Evolutionary conservation across 2,888 invertebrate species (phyloP).

Genomic region (Synanthedon andrenaeformis): DNA sequence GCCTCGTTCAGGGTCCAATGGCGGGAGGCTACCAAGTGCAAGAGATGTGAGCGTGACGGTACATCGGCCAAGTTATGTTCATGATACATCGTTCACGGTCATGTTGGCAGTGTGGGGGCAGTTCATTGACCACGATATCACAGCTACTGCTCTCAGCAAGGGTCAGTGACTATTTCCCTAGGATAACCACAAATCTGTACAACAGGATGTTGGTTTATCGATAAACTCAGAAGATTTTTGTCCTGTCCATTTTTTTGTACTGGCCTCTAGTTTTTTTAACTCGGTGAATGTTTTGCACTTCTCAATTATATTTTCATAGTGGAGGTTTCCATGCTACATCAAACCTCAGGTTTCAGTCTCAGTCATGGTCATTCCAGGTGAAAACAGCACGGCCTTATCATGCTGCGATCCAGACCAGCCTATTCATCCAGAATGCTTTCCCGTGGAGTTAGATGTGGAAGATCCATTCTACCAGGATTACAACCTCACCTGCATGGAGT

Average conservation of each 20-base stretch:
- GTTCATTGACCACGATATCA: conserved; percentile 89
- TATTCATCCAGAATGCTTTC: conserved; percentile 83
- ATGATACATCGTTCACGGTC: conserved; percentile 81
- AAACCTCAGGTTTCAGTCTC: too few species aligned
- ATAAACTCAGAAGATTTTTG: too few species aligned
- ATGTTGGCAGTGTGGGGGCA: conserved; percentile 92
- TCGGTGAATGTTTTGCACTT: too few species aligned
- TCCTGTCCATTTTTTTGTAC: too few species aligned
- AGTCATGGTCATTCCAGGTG: conserved; percentile 32
- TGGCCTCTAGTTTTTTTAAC: too few species aligned
- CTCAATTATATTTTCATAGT: too few species aligned
- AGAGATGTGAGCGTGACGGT: conserved; percentile 80
- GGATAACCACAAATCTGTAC: background rate
- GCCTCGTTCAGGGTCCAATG: conserved; percentile 71
- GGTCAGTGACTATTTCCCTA: conserved; percentile 34
- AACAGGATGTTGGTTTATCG: too few species aligned
- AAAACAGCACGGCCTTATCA: conserved; percentile 77
- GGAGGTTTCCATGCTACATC: too few species aligned
- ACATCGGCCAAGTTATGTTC: conserved; percentile 78
- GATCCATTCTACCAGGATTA: conserved; percentile 78
- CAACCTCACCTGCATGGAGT: conserved; percentile 85
- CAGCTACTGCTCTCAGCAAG: conserved; percentile 83
- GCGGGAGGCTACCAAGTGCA: conserved; percentile 76
- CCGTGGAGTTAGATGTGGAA: conserved; percentile 73
- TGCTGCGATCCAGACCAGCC: conserved; percentile 70